Evolutionary conservation across 2,888 invertebrate genomes (phyloP), one percentile per base, ranked within the genome.

Genomic region (Amiota minor): DNA sequence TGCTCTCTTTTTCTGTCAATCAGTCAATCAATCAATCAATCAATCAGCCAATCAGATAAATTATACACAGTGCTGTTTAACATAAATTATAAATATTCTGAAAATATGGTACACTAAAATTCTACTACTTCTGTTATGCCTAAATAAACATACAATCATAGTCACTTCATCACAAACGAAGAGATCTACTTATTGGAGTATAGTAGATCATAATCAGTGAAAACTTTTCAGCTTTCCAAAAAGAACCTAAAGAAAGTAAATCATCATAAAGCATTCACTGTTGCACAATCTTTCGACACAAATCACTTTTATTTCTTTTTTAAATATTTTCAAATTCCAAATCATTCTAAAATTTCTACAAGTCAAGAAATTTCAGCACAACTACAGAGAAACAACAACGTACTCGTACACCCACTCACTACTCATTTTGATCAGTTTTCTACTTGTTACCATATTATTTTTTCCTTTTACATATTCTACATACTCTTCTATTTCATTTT

Each of bases 401-500:
- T 20, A 59, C 59, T 20, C 23, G 1, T 1, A 53, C 9, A 12
- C 53, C 8, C 55, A 55, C 18, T 9, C 55, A 55, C 18, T 11
- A n/a, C 6, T 53, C 53, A 53, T 14, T 9, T 53, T 69, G 61
- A 72, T 64, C 53, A 46, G 11, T n/a, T 55, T 16, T 16, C 47
- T 72, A 23, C 23, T 23, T 6, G 6, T 35, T 35, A 6, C 67
- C 53, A 35, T n/a, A 74, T 76, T 74, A 70, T 59, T 74, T 72
- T 67, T 35, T 72, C 47, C 67, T 55, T 67, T n/a, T 49, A 50
- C 35, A 20, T 35, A 46, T 59, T 46, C 62, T 16, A 2, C 72
- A 72, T 68, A 11, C 47, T 75, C 77, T 76, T 72, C 70, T 65
- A 67, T 75, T 73, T 70, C 20, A 16, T 67, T 75, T 72, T 73